Base-by-base conservation (phyloP, 2,888 invertebrate genomes). In the Drosophila differens region DNA sequence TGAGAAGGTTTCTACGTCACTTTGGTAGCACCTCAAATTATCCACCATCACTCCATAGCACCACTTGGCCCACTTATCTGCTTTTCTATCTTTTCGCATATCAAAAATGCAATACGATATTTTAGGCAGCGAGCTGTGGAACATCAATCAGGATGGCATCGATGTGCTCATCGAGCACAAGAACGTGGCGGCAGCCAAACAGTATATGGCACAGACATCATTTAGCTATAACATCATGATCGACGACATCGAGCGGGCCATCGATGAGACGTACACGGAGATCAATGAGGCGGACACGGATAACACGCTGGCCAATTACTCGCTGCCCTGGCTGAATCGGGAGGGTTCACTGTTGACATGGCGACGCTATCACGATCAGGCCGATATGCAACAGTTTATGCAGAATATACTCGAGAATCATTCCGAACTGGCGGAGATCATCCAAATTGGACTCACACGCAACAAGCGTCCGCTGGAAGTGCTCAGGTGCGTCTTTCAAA, bases 381-480 rank as follows among this genome's bases (percentile, higher is more conserved):
- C 94, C 2, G 95, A 96, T 73, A 95, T 97, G 66, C 94, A 96
- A 82, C 95, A 95, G 49, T 97, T 96, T 83, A 90, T 97, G 89
- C 95, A 96, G 81, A 95, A 95, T 74, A 93, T 97, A 76, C 95
- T 96, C 59, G 94, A 95, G 54, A 95, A 95, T 0, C 96, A 95
- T 92, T 96, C 97, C 0, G 94, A 96, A n/a, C 94, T 96, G 3
- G 96, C 96, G 61, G 95, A 95, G 7, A 95, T 97, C 0, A 94
- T 95, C 81, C 95, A 95, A 14, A 97, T 98, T 66, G 98, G 98
- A 3, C 94, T 94, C 61, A 95, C 97, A 0, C 94, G 95, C 6
- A 96, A 97, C 93, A 96, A 96, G 14, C 94, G 96, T 51, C 95
- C 96, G 2, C 94, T 98, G 35, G 96, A 96, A 94, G 95, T 97